Evolutionary conservation across 2,888 invertebrate species (phyloP), one percentile per base, ranked within the genome.

Genomic region (Polylopha cassiicola): DNA sequence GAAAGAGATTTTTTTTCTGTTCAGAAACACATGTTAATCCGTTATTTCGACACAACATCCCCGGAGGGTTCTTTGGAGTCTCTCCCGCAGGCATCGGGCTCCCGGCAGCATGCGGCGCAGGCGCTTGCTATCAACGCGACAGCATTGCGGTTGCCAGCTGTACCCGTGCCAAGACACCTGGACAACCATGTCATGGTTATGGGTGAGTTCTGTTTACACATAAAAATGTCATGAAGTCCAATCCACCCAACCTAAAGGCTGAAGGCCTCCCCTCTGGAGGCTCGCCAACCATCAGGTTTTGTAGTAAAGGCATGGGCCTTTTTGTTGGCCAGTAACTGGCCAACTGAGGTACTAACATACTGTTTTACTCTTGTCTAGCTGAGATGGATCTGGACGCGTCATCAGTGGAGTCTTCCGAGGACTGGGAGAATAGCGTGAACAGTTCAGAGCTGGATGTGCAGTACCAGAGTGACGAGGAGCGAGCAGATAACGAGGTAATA

Each of bases 341-440:
- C n/a, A n/a, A n/a, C n/a, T n/a, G n/a, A n/a, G n/a, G n/a, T n/a
- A n/a, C 20, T 14, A n/a, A 15, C 9, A 28, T 9, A 6, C n/a
- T 9, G 9, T 14, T 8, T 11, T 14, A 7, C 0, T 7, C 33
- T 18, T 9, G 39, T 26, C 0, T 30, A 46, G 33, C 63, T 45
- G 84, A 84, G 11, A 55, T 80, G 46, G 84, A 84, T 1, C 24
- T 79, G 9, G 84, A 84, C 37, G 73, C 70, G 1, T 81, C 82
- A 0, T 82, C 82, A 0, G 47, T 72, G n/a, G 82, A 87, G 17
- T 80, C 86, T 0, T 78, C 80, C 0, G 79, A 81, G 14, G 89
- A 89, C 54, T 89, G 89, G 89, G 89, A 87, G 59, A 88, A 88
- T 53, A 89, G 89, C 43, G 80, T 89, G 6, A 84, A 87, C 50